These are phyloP conservation scores for Hylaeus anthracinus DNA, from an alignment of 1,140 invertebrate genomes.

Conservation along the genomic window DNA sequence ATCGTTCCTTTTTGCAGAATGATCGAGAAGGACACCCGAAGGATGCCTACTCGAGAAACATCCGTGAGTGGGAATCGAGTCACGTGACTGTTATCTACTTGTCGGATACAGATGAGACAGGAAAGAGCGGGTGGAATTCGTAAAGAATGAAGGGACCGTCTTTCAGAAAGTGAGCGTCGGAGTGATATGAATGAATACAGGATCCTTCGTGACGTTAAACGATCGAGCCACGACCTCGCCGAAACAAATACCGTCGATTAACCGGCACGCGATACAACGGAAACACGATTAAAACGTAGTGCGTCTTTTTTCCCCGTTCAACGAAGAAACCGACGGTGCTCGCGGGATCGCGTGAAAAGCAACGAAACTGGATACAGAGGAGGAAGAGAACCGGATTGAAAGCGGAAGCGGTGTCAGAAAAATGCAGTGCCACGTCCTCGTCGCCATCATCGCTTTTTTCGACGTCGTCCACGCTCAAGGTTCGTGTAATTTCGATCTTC, in stretches of 20 bases:
- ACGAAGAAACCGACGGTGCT: background rate
- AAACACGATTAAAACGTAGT: slow-evolving; percentile 32
- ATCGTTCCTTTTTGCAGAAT: background rate
- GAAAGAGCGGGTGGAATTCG: background rate
- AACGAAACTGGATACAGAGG: slow-evolving; percentile 65
- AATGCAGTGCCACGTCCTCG: slow-evolving; percentile 74
- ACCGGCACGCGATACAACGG: slow-evolving; percentile 48
- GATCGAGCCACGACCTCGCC: slow-evolving; percentile 48
- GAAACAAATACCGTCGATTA: slow-evolving; percentile 48
- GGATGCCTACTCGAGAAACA: background rate
- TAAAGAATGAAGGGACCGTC: background rate
- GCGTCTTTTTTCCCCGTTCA: background rate
- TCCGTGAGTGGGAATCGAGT: background rate
- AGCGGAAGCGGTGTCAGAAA: slow-evolving; percentile 68
- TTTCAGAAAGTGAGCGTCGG: slow-evolving; percentile 9
- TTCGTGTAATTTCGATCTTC: slow-evolving; percentile 63
- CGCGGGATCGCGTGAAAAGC: slow-evolving; percentile 21
- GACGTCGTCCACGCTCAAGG: slow-evolving; percentile 76
- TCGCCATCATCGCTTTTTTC: slow-evolving; percentile 71
- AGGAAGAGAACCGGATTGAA: slow-evolving; percentile 39
- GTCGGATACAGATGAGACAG: too few species aligned
- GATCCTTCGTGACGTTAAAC: slow-evolving; percentile 56
- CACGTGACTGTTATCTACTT: background rate
- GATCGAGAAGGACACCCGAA: background rate
- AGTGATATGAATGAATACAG: slow-evolving; percentile 55